Conservation (phyloP, 2,113 vertebrate genomes). For the Cacatua alba region DNA sequence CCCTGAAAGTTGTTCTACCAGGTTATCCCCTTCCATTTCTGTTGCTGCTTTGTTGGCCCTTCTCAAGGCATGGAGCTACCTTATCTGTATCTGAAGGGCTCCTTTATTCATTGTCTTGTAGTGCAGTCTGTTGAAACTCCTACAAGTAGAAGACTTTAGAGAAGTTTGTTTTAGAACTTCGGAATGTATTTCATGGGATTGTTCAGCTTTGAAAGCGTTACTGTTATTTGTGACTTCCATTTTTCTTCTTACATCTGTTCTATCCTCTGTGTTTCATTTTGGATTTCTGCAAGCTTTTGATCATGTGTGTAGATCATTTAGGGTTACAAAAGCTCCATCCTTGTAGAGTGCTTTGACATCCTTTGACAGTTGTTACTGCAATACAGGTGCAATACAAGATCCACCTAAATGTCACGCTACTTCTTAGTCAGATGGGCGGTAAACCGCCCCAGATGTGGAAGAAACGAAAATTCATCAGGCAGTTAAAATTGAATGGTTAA, state of each 20-base stretch:
- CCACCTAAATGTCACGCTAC: neutral
- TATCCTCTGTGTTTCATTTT: neutral
- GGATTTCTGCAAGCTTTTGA: neutral
- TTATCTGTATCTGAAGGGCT: neutral
- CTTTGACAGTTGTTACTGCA: neutral
- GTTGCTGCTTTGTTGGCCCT: neutral
- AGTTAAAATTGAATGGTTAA: neutral
- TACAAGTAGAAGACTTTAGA: neutral
- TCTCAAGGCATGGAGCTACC: neutral
- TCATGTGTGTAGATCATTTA: neutral
- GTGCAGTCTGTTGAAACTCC: neutral
- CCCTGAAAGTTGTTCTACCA: neutral
- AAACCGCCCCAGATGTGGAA: neutral
- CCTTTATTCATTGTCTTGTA: neutral
- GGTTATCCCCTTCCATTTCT: neutral
- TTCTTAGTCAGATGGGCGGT: neutral
- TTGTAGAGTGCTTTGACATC: neutral
- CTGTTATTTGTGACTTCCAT: neutral
- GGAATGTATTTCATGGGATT: neutral
- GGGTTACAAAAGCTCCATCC: neutral
- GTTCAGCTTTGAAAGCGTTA: neutral
- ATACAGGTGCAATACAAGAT: neutral
- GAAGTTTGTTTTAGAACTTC: neutral
- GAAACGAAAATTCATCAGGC: neutral
- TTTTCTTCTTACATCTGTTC: neutral